A percentile compares a stretch with the other conserved stretches of the same genome.
Conservation (phyloP, 37 sponge, comb jelly and placozoan species). For the Theonella swinhoei region DNA sequence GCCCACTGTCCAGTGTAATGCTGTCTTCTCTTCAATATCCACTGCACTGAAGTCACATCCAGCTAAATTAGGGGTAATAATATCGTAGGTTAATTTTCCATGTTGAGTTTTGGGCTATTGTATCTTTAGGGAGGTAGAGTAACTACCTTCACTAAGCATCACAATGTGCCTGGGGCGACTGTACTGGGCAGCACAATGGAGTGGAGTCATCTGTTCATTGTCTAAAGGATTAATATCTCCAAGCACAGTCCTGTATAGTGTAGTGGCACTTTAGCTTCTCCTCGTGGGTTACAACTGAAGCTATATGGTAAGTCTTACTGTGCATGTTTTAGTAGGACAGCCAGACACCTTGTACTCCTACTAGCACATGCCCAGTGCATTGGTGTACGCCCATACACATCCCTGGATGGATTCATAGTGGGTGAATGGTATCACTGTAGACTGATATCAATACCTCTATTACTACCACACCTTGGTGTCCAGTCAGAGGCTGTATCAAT, state of each 20-base stretch:
- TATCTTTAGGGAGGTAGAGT: background rate
- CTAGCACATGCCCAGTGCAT: conserved; percentile 84
- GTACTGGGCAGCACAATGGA: conserved; percentile 86
- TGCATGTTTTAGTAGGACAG: conserved; percentile 73
- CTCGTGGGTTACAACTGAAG: background rate
- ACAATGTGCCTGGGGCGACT: conserved; percentile 67
- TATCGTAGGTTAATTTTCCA: background rate
- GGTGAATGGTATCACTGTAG: background rate
- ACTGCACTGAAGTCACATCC: conserved; percentile 67
- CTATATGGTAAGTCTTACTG: conserved; percentile 35
- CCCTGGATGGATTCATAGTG: conserved; percentile 25
- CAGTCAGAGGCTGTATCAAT: conserved; percentile 82
- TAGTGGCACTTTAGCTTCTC: background rate
- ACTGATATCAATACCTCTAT: too few species aligned
- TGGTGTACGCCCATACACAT: conserved; percentile 81
- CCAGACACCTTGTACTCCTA: conserved; percentile 63
- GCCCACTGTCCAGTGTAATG: conserved; percentile 85
- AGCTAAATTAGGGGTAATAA: conserved; percentile 11
- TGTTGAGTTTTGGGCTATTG: background rate
- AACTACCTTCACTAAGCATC: conserved; percentile 62
- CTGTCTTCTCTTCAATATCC: conserved; percentile 83
- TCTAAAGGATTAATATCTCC: conserved; percentile 74
- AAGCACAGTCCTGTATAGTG: conserved; percentile 45
- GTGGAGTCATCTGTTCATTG: conserved; percentile 80
- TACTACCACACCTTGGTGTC: conserved; percentile 81